Evolutionary conservation across 2,113 vertebrate genomes (phyloP).

Genomic region (Varanus salvator): DNA sequence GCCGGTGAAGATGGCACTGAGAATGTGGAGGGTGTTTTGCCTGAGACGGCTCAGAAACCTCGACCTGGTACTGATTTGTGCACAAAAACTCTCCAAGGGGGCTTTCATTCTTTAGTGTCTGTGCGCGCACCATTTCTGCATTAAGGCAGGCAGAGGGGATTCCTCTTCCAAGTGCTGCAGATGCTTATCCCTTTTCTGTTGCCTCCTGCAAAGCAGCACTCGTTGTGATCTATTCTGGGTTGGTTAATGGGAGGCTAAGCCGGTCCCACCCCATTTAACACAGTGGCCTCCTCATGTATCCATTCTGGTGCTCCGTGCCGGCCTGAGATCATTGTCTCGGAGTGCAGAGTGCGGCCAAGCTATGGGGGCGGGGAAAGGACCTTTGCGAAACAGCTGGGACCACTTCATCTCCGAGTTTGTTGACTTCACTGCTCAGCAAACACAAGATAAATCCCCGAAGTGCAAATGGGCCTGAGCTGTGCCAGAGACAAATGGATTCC

Average conservation of each 20-base stretch:
- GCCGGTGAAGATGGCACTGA: background rate
- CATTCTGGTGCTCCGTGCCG: background rate
- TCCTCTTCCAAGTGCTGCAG: background rate
- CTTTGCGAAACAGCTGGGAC: constrained; percentile 35
- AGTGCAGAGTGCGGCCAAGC: background rate
- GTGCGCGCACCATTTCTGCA: background rate
- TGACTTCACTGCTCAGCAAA: constrained; percentile 9
- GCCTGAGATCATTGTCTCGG: background rate
- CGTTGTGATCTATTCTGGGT: background rate
- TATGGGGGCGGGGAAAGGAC: background rate
- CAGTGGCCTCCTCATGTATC: background rate
- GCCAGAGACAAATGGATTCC: constrained; percentile 26
- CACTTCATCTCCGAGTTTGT: constrained; percentile 33
- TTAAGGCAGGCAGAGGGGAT: background rate
- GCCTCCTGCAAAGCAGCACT: background rate
- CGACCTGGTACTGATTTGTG: too few species aligned
- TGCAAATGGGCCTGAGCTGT: background rate
- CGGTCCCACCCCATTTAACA: constrained; percentile 2
- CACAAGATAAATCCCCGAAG: constrained; percentile 18
- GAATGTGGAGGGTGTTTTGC: too few species aligned
- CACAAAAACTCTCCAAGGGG: background rate
- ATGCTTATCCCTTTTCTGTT: background rate
- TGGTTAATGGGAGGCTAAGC: background rate
- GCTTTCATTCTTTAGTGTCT: background rate
- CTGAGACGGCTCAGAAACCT: too few species aligned